Evolutionary conservation across 2,113 vertebrate species (phyloP), one percentile per base, ranked within the genome.

Genomic region (Taxidea taxus): DNA sequence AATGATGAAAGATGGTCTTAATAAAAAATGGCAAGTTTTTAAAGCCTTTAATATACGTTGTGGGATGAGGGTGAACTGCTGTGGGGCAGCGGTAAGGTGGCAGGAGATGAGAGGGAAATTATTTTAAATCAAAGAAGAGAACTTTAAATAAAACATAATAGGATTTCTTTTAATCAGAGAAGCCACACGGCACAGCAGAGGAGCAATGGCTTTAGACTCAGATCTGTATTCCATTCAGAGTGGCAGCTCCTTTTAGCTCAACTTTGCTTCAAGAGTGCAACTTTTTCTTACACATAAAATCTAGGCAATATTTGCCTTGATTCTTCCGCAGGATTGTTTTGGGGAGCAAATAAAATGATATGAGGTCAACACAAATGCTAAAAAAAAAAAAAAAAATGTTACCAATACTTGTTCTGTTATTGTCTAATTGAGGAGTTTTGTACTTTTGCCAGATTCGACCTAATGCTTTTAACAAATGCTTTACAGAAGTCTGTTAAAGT

Each of bases 131-230:
- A 98, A 98, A 98, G 98, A 97, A 96, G 92, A 97, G 47, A 58
- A 96, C 96, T 98, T 97, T 98, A 98, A 98, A 98, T 98, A 98
- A 98, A 98, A 98, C 98, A 98, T 97, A 98, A 98, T 96, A 98
- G 98, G 94, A 92, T 97, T 97, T 94, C 96, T 98, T 98, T 98
- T 98, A 92, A 98, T 98, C 98, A 98, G 94, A 96, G 97, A 64
- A 97, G 94, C 97, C 84, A 95, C 85, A 70, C 54, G 94, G 89
- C 92, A 87, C 6, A 92, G 92, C 54, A 91, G 87, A 87, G 84
- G 27, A 83, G 91, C 91, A 58, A 47, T 49, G 58, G 78, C 97
- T 94, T 86, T 82, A 49, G 39, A 87, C 84, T 92, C 84, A 82
- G 90, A 97, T 97, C 97, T 97, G 92, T 77, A 97, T 98, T 96